A percentile compares a stretch with the other conserved stretches of the same genome.
Conservation (phyloP, 92 coral and sea anemone species). For the Zoanthus solanderi region DNA sequence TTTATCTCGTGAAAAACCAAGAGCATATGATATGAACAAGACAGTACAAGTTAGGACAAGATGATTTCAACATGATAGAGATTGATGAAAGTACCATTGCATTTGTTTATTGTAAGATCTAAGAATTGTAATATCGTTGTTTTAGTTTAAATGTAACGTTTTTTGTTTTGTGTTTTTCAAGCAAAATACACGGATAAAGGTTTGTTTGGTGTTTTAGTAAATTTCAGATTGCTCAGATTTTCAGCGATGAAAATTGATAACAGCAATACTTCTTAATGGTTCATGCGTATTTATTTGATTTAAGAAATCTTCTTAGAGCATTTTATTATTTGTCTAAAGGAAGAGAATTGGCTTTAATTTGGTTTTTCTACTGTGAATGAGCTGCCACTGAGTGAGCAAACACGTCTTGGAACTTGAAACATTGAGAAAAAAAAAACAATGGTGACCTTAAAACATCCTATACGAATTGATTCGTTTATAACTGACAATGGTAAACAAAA, state of each 20-base stretch:
- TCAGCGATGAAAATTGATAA: background rate
- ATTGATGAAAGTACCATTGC: background rate
- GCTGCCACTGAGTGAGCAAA: background rate
- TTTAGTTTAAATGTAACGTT: too few relatives aligned
- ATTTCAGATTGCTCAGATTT: background rate
- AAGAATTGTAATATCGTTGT: too few relatives aligned
- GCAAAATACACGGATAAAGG: background rate
- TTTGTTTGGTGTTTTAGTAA: background rate
- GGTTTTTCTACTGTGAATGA: background rate
- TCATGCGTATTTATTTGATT: background rate
- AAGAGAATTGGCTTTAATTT: conserved; percentile 6
- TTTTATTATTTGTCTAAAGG: background rate
- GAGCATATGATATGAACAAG: conserved; percentile 16
- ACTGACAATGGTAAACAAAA: background rate
- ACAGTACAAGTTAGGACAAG: background rate
- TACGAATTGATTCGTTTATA: background rate
- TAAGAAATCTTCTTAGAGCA: background rate
- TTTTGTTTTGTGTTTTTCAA: background rate
- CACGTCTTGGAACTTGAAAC: background rate
- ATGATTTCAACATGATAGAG: conserved; percentile 1
- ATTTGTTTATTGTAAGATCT: too few relatives aligned
- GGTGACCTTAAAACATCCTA: background rate
- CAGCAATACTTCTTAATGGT: background rate
- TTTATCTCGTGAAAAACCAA: conserved; percentile 17
- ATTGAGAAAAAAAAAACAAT: background rate